Percentiles rank a stretch among this genome's conserved stretches.
These are phyloP conservation scores for Procambarus virginalis DNA, from an alignment of 1,140 invertebrate genomes.

Conservation along the genomic window DNA sequence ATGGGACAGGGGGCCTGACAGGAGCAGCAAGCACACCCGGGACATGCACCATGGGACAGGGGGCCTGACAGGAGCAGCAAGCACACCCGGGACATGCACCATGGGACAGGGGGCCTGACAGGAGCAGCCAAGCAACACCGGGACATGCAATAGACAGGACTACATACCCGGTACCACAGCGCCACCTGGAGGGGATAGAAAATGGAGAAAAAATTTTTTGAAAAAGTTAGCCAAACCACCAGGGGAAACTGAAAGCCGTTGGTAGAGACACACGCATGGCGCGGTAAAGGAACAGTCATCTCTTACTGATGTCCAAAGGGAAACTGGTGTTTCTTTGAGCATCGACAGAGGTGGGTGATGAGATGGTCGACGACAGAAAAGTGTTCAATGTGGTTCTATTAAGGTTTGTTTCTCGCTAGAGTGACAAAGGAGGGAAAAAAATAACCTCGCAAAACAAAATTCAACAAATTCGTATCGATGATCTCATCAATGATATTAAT, in stretches of 20 bases:
- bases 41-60: not conserved
- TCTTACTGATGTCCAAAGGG: not conserved
- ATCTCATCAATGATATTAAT: conserved; percentile 26
- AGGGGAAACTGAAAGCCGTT: conserved; percentile 43
- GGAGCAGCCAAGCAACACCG: not conserved
- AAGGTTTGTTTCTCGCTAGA: not conserved
- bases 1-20: no score
- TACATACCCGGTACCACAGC: conserved; percentile 72
- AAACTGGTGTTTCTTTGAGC: not conserved
- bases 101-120: not conserved
- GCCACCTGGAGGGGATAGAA: conserved; percentile 68
- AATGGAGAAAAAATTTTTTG: conserved; percentile 58
- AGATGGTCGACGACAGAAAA: not conserved
- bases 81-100: not conserved
- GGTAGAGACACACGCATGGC: conserved; percentile 58
- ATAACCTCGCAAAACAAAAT: not conserved
- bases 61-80: not conserved
- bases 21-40: not conserved
- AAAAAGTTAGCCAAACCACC: conserved; percentile 65
- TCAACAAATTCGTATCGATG: not conserved
- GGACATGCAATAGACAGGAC: conserved; percentile 28
- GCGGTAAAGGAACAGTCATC: conserved; percentile 1
- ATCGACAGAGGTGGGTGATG: not conserved
- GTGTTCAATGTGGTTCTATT: not conserved
- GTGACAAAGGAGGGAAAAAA: not conserved